Evolutionary conservation across 2,797 vertebrate genomes (phyloP).

Genomic region (Anomalospiza imberbis): DNA sequence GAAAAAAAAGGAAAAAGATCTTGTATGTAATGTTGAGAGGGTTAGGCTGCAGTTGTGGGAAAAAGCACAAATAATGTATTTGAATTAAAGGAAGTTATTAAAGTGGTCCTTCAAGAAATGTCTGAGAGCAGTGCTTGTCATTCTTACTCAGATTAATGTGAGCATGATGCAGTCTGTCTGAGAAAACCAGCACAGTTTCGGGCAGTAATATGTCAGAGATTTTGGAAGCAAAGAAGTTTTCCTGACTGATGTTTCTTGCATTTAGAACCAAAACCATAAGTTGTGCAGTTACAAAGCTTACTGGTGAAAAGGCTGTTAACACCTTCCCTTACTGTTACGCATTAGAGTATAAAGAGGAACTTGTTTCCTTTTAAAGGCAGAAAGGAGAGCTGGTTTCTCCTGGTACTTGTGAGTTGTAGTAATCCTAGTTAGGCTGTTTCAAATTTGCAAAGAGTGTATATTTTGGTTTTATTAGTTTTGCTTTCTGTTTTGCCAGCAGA

Average conservation of each 20-base stretch:
- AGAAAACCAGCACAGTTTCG: background rate
- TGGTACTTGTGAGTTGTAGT: background rate
- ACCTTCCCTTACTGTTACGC: background rate
- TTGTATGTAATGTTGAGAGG: background rate
- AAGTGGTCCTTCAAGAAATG: background rate
- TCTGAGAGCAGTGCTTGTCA: background rate
- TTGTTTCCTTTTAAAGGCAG: background rate
- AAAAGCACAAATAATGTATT: background rate
- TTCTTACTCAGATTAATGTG: background rate
- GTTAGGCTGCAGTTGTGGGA: background rate
- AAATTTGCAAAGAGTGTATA: background rate
- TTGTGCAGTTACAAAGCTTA: background rate
- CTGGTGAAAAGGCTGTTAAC: background rate
- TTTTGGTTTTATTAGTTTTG: background rate
- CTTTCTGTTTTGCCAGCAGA: background rate
- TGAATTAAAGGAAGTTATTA: background rate
- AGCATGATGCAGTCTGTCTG: background rate
- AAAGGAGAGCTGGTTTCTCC: background rate
- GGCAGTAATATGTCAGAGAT: background rate
- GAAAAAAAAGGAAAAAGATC: background rate
- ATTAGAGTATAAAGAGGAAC: background rate
- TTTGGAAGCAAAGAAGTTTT: background rate
- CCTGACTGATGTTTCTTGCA: background rate
- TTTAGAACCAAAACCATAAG: background rate
- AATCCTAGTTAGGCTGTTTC: background rate